Evolutionary conservation across 2,113 vertebrate genomes (phyloP).

Genomic region (Aphyosemion australe): DNA sequence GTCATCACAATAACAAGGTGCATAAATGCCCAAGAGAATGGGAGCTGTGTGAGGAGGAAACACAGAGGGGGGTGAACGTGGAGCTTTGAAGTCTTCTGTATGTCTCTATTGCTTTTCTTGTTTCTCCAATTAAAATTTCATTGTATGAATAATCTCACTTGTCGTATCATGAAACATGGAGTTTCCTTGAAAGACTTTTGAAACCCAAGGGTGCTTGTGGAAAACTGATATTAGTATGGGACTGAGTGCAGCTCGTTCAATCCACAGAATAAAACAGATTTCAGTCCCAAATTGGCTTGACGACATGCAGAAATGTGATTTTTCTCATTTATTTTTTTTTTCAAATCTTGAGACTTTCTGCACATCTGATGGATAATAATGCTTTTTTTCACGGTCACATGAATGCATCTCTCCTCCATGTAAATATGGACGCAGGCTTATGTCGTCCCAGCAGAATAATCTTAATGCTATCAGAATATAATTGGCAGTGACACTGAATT

Average conservation of each 20-base stretch:
- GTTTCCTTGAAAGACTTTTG: slow-evolving; percentile 44
- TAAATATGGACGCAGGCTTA: slow-evolving; percentile 46
- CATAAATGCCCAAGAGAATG: slow-evolving; percentile 51
- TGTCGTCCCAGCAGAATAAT: slow-evolving; percentile 48
- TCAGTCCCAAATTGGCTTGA: slow-evolving; percentile 30
- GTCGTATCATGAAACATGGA: slow-evolving; percentile 37
- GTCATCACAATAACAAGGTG: slow-evolving; percentile 61
- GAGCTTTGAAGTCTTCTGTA: slow-evolving; percentile 43
- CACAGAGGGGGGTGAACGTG: slow-evolving; percentile 40
- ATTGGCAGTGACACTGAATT: slow-evolving; percentile 47
- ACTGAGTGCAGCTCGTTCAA: slow-evolving; percentile 30
- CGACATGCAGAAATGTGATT: slow-evolving; percentile 9
- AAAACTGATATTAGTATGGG: slow-evolving; percentile 22
- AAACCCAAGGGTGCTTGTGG: slow-evolving; percentile 30
- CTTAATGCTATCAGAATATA: slow-evolving; percentile 57
- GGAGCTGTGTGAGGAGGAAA: slow-evolving; percentile 31
- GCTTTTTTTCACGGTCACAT: slow-evolving; percentile 28
- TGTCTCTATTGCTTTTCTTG: slow-evolving; percentile 20
- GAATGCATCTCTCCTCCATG: slow-evolving; percentile 27
- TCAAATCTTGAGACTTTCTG: slow-evolving; percentile 9
- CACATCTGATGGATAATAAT: not conserved
- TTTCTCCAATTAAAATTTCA: slow-evolving; percentile 59
- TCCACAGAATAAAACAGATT: slow-evolving; percentile 32
- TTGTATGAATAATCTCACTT: slow-evolving; percentile 53
- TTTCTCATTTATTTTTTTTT: not conserved